Evolutionary conservation across 2,113 vertebrate genomes (phyloP), one percentile per base, ranked within the genome.

Genomic region (Procapra przewalskii): DNA sequence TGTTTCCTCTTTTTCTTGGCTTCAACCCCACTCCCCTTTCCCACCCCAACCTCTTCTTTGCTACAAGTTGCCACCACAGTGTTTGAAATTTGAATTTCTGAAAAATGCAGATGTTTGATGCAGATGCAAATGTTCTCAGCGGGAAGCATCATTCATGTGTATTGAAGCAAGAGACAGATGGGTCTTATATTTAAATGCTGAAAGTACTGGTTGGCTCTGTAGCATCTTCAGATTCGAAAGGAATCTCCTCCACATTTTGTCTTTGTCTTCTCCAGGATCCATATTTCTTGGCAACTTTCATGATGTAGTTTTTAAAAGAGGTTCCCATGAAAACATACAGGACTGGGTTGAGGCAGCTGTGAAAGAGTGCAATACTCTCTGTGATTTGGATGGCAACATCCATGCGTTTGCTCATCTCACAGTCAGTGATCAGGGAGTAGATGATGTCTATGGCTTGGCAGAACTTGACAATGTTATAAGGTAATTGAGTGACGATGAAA

Each of bases 281-380:
- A 0, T 98, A 98, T 59, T 96, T 98, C 97, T 99, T 99, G 85
- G 98, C 99, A 0, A 99, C 98, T 98, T 99, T 99, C 94, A 98
- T 96, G 88, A 99, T 59, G 3, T 99, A 98, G 97, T 97, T 99
- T 98, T 99, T 99, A 96, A 99, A 99, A 59, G 99, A 99, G 1
- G 99, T 98, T 0, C 99, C 99, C 94, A 99, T 97, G 7, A 99
- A 99, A 87, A 98, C 96, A 0, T 99, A 99, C 6, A 99, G 98
- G 96, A 99, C 87, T 0, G 99, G 99, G 98, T 99, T 99, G 90
- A 99, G 98, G 98, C 99, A 99, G 97, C 99, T 99, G 96, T 99
- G 99, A 40, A 98, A 99, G 82, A 99, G 97, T 3, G 99, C 99
- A 0, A 99, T 97, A 96, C 99, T 99, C 98, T 99, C 99, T 0